phyloP scores from a whole-genome alignment of 2,888 invertebrate species.

The Pristionchus entomophagus region DNA sequence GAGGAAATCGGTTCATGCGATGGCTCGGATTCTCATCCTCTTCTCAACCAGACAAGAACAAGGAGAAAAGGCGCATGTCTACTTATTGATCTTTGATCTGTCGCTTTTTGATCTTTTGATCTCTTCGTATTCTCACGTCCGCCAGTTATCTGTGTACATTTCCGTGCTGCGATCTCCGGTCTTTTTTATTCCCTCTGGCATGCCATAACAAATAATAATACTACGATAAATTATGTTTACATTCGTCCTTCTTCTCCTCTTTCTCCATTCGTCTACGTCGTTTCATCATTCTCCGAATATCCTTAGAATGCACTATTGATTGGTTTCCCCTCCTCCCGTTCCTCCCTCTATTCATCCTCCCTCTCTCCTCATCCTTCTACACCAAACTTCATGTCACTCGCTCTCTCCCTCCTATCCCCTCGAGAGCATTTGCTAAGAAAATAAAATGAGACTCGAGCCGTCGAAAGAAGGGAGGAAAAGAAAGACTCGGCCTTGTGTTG shows the following conservation, averaged over 20 bases:
- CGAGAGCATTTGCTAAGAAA: conserved; percentile 47
- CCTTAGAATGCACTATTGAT: conserved; percentile 12
- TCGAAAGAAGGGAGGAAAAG: conserved; percentile 39
- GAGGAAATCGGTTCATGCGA: conserved; percentile 48
- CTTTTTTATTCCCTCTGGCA: not conserved
- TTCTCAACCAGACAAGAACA: not conserved
- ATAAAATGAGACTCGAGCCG: conserved; percentile 48
- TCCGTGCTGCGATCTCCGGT: conserved; percentile 36
- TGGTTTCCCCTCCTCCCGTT: not conserved
- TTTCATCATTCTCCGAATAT: conserved; percentile 23
- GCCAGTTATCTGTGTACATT: not conserved
- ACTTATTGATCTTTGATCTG: conserved; percentile 33
- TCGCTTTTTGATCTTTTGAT: not conserved
- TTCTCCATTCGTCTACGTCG: not conserved
- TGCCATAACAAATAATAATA: not conserved
- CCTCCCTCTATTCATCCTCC: not conserved
- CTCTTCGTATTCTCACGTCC: no score
- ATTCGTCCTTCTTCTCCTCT: not conserved
- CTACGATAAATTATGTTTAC: conserved; percentile 19
- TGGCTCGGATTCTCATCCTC: conserved; percentile 45
- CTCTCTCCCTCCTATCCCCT: not conserved
- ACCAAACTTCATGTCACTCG: conserved; percentile 44
- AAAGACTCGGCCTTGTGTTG: not conserved
- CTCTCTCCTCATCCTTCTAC: not conserved
- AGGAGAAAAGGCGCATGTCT: conserved; percentile 45